Evolutionary conservation across 2,888 invertebrate genomes (phyloP), one percentile per base, ranked within the genome.

Genomic region (Phengaris alcon): DNA sequence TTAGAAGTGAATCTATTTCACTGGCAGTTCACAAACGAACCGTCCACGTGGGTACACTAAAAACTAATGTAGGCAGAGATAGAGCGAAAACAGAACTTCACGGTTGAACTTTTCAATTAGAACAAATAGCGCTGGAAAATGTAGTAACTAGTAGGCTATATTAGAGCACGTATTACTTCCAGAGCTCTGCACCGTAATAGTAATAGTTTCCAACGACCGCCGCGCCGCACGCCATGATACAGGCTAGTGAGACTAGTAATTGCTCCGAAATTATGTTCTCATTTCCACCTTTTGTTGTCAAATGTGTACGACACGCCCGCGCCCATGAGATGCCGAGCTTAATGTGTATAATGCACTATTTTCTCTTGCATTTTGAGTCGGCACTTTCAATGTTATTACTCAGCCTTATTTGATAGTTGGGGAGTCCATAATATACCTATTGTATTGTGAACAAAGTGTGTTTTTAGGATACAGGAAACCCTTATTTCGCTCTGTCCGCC

Each of bases 171-270:
- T 72, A 68, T 68, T 13, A 54, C 52, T 72, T 54, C 35, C 72
- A 1, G 72, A 52, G 72, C 72, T 52, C 13, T 44, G 22, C 69
- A 48, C 72, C 35, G 52, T 54, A 72, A 72, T 72, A 54, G 72
- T 72, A 54, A 72, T 72, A 72, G 72, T 72, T 72, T 72, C 13
- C 72, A 72, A 54, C 72, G 72, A 72, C 72, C 54, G 69, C 46
- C 68, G 52, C 22, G 52, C 51, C 52, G 68, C 44, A 35, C 68
- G 44, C 52, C 6, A 54, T 72, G 72, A 72, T 72, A 72, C 51
- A 54, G 72, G 54, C 72, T 54, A 72, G 72, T 52, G 54, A 54
- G 72, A 72, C 72, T 72, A 72, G 72, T 52, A 72, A 72, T 72
- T 72, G 72, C 35, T 54, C 72, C 54, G 52, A 52, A 72, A 72